These are phyloP conservation scores for Leucoraja ocellata DNA, from an alignment of 2,797 vertebrate species.

Conservation along the genomic window DNA sequence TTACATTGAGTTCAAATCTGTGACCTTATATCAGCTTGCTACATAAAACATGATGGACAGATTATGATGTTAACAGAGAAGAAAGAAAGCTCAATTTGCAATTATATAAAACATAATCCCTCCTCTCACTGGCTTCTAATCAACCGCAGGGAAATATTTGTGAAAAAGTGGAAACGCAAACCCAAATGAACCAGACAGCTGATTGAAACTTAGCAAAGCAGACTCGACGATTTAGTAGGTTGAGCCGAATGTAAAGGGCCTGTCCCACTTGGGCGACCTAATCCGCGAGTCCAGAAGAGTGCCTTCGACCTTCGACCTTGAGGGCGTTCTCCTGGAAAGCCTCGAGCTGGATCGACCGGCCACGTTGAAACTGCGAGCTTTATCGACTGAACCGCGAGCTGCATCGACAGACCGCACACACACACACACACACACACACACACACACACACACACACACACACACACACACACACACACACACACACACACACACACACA, in stretches of 20 bases:
- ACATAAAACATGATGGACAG: conserved; percentile 8
- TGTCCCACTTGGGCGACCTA: no score
- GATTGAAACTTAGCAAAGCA: not conserved
- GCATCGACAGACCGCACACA: no score
- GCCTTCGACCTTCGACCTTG: no score
- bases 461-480: no score
- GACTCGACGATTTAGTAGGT: not conserved
- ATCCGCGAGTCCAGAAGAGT: no score
- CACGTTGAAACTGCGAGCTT: no score
- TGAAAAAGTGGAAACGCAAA: not conserved
- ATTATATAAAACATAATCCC: not conserved
- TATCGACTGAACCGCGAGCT: no score
- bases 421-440: no score
- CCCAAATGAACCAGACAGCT: not conserved
- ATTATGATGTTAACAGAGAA: conserved; percentile 17
- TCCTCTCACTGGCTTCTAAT: not conserved
- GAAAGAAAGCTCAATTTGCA: not conserved
- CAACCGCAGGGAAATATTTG: not conserved
- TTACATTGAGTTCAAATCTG: not conserved
- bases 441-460: no score
- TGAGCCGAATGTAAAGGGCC: not conserved
- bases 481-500: no score
- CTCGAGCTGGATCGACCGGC: no score
- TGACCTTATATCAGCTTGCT: not conserved
- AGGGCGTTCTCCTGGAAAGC: no score